Conservation (phyloP, 1,140 invertebrate genomes). For the Colletes latitarsis region DNA sequence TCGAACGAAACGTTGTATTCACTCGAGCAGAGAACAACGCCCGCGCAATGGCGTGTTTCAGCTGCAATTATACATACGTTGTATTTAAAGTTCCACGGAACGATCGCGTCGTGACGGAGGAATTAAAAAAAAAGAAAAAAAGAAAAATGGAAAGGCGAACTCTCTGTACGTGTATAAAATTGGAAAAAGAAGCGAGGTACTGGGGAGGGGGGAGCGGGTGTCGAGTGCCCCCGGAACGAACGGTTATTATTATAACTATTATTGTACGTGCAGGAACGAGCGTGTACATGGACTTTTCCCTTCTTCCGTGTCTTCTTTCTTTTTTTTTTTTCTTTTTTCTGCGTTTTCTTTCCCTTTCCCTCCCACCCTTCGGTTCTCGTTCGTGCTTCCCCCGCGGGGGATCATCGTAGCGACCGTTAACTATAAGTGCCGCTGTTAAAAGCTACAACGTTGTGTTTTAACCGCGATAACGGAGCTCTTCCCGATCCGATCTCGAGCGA, state of each 20-base stretch:
- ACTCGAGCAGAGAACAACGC: slow-evolving; percentile 20
- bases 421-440: background rate
- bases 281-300: slow-evolving; percentile 24
- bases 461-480: background rate
- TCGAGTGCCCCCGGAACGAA: background rate
- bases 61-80: slow-evolving; percentile 54
- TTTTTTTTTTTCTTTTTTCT: background rate
- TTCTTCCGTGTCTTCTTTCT: slow-evolving; percentile 17
- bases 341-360: slow-evolving; percentile 1
- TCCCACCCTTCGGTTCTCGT: background rate
- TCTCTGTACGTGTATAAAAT: background rate
- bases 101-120: slow-evolving; percentile 17
- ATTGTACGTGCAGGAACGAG: slow-evolving; percentile 10
- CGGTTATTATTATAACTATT: slow-evolving; percentile 36
- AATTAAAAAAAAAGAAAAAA: background rate
- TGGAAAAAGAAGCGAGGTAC: background rate
- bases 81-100: slow-evolving; percentile 51
- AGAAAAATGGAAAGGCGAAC: background rate
- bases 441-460: background rate
- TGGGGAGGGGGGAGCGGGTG: background rate
- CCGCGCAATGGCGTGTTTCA: slow-evolving; percentile 27
- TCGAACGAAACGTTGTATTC: slow-evolving; percentile 41
- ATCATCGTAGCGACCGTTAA: background rate
- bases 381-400: background rate
- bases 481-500: background rate